Conservation (phyloP, 2,797 vertebrate genomes). For the Crenuchus spilurus region DNA sequence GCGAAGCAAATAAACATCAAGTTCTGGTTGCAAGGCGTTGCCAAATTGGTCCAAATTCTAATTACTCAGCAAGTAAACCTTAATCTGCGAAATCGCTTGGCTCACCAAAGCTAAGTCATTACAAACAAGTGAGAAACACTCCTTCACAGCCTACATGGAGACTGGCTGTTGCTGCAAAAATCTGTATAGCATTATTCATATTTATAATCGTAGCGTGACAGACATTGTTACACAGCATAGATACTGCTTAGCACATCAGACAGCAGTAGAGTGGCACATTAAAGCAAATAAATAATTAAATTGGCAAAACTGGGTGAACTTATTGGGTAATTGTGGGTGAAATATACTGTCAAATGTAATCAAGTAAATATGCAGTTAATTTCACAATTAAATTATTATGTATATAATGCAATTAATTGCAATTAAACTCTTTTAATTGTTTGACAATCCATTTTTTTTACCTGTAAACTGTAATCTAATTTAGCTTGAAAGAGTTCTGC, state of each 20-base stretch:
- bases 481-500: too few species aligned
- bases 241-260: background rate
- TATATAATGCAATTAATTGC: too few species aligned
- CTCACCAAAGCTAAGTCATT: constrained; percentile 4
- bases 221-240: background rate
- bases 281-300: constrained; percentile 1
- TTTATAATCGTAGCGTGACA: background rate
- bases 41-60: constrained; percentile 1
- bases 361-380: too few species aligned
- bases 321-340: too few species aligned
- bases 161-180: background rate
- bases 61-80: background rate
- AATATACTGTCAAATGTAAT: too few species aligned
- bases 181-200: background rate
- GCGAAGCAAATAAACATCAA: background rate
- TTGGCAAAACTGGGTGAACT: background rate
- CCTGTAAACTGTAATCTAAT: too few species aligned
- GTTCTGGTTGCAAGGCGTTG: background rate
- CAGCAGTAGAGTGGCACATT: background rate
- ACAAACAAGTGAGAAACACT: background rate
- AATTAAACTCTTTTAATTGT: too few species aligned
- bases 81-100: background rate
- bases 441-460: too few species aligned
- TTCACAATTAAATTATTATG: too few species aligned
- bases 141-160: background rate